Percentiles rank a stretch among this genome's conserved stretches.
phyloP scores from a whole-genome alignment of 1,140 invertebrate species.

The Drosophila chauvacae region DNA sequence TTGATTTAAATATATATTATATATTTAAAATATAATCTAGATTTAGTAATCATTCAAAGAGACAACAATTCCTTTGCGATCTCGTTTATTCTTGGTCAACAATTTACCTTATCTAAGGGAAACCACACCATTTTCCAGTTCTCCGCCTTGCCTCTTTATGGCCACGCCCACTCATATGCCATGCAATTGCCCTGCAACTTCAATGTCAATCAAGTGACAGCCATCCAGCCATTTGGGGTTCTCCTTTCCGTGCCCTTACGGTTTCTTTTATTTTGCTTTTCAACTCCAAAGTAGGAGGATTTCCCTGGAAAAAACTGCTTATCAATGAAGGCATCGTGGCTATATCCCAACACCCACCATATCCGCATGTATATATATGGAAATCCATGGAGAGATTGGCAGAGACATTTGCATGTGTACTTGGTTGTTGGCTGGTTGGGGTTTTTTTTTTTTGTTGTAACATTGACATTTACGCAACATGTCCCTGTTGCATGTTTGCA shows the following conservation, averaged over 20 bases:
- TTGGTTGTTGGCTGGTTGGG: constrained; percentile 30
- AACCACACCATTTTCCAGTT: constrained; percentile 14
- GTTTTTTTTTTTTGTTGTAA: constrained; percentile 21
- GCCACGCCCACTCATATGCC: constrained; percentile 35
- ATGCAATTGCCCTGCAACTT: constrained; percentile 49
- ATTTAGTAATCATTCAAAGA: neutral
- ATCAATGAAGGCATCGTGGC: constrained; percentile 54
- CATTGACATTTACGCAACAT: constrained; percentile 83
- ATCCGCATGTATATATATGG: neutral
- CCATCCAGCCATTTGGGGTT: constrained; percentile 21
- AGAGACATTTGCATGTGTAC: constrained; percentile 57
- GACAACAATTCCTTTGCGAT: too few relatives aligned
- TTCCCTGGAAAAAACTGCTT: constrained; percentile 35
- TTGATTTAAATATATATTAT: too few relatives aligned
- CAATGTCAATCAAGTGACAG: constrained; percentile 48
- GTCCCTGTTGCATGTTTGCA: constrained; percentile 83
- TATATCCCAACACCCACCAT: constrained; percentile 17
- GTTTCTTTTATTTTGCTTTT: constrained; percentile 36
- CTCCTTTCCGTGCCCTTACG: constrained; percentile 3
- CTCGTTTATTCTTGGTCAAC: neutral
- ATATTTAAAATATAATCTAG: too few relatives aligned
- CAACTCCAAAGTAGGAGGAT: neutral
- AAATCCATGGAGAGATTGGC: constrained; percentile 33
- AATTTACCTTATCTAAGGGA: constrained; percentile 4
- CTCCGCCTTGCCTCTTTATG: constrained; percentile 13